phyloP scores from a whole-genome alignment of 2,113 vertebrate genomes.

The Gavialis gangeticus region DNA sequence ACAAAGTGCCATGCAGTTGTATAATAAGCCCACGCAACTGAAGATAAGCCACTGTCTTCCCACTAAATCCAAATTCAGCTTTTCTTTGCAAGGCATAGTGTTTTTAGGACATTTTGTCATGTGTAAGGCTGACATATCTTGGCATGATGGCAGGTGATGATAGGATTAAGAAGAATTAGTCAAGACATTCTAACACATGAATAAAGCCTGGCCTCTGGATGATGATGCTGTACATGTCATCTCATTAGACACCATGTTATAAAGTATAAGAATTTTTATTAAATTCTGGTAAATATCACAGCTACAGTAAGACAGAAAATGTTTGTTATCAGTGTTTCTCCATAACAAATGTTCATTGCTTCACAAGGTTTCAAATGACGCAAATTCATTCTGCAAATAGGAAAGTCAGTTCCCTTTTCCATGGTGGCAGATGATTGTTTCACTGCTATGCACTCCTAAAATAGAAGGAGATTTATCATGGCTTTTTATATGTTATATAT shows the following conservation, averaged over 20 bases:
- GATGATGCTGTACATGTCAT: neutral
- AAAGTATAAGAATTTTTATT: neutral
- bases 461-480: constrained; percentile 63
- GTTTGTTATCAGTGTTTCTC: constrained; percentile 30
- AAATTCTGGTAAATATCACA: constrained; percentile 24
- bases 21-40: neutral
- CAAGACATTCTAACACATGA: constrained; percentile 21
- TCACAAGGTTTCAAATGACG: constrained; percentile 42
- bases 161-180: constrained; percentile 42
- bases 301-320: neutral
- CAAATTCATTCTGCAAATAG: constrained; percentile 33
- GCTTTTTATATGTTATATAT: constrained; percentile 51
- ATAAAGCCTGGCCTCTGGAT: constrained; percentile 1
- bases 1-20: neutral
- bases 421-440: constrained; percentile 50
- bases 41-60: constrained; percentile 9
- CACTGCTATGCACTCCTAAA: constrained; percentile 61
- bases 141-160: constrained; percentile 1
- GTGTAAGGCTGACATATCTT: constrained; percentile 53
- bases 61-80: constrained; percentile 37
- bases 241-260: neutral
- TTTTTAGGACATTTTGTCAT: constrained; percentile 33
- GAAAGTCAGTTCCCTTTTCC: constrained; percentile 41
- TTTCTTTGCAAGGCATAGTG: constrained; percentile 28
- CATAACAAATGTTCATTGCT: constrained; percentile 27